Evolutionary conservation across 2,113 vertebrate species (phyloP).

Genomic region (Notothenia rossii): DNA sequence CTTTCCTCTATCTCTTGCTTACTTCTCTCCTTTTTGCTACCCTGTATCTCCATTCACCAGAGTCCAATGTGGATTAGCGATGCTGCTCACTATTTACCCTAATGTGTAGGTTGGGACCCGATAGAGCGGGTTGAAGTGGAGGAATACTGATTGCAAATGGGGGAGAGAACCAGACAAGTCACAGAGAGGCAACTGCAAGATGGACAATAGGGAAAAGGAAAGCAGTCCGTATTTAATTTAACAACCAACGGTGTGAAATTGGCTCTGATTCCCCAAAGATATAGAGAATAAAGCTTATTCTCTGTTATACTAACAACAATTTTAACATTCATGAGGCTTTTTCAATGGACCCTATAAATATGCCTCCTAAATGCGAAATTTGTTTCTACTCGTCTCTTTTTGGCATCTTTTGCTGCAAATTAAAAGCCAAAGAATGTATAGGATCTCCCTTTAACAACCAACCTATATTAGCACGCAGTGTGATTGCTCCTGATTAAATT

Average conservation of each 20-base stretch:
- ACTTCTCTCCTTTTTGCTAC: constrained; percentile 19
- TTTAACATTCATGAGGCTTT: constrained; percentile 29
- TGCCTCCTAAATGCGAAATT: constrained; percentile 18
- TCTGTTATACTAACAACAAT: constrained; percentile 19
- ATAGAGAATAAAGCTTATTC: constrained; percentile 18
- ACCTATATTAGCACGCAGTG: constrained; percentile 12
- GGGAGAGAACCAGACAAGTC: constrained; percentile 31
- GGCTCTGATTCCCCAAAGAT: constrained; percentile 58
- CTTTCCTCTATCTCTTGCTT: constrained; percentile 26
- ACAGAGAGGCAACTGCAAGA: constrained; percentile 48
- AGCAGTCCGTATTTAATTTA: constrained; percentile 57
- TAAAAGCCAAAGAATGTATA: constrained; percentile 16
- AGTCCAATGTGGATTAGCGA: constrained; percentile 54
- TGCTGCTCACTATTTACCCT: constrained; percentile 53
- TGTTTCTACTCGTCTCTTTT: constrained; percentile 1
- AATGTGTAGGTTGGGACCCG: constrained; percentile 58
- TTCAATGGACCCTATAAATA: constrained; percentile 14
- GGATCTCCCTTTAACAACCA: constrained; percentile 9
- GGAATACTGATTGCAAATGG: constrained; percentile 66
- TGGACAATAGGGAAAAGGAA: constrained; percentile 49
- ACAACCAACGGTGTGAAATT: constrained; percentile 67
- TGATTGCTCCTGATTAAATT: constrained; percentile 63
- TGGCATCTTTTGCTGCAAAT: constrained; percentile 19
- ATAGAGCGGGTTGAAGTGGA: constrained; percentile 48
- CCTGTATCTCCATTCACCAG: constrained; percentile 24